Percentiles rank a stretch among this genome's conserved stretches.
These are phyloP conservation scores for Homalodisca vitripennis DNA, from an alignment of 1,140 invertebrate genomes.

Conservation along the genomic window DNA sequence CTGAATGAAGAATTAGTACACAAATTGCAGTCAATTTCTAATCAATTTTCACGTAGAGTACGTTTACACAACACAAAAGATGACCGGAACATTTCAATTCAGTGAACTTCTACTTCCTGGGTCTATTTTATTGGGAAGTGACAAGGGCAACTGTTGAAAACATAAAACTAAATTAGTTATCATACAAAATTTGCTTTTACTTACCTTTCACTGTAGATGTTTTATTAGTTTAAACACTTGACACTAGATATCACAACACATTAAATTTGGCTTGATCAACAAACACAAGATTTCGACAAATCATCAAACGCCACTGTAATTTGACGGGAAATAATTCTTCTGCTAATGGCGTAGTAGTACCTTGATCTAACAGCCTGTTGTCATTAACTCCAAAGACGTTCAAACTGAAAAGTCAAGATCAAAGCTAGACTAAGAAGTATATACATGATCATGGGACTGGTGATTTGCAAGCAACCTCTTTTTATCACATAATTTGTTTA, in stretches of 20 bases:
- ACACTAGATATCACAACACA: neutral
- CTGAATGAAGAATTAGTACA: too few relatives aligned
- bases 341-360: slow-evolving; percentile 22
- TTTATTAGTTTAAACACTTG: neutral
- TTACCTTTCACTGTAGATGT: neutral
- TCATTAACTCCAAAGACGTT: neutral
- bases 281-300: neutral
- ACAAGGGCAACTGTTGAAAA: slow-evolving; percentile 1
- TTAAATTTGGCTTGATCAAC: neutral
- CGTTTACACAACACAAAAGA: too few relatives aligned
- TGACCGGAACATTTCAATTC: too few relatives aligned
- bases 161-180: neutral
- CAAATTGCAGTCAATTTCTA: too few relatives aligned
- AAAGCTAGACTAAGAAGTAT: too few relatives aligned
- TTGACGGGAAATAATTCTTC: slow-evolving; percentile 19
- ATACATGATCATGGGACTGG: too few relatives aligned
- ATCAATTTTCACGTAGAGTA: too few relatives aligned
- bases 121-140: slow-evolving; percentile 19
- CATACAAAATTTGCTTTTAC: neutral
- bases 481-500: too few relatives aligned
- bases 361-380: slow-evolving; percentile 10
- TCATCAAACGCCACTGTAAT: slow-evolving; percentile 12
- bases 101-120: slow-evolving; percentile 13
- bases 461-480: too few relatives aligned
- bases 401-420: neutral